These are phyloP conservation scores for Lophura swinhoii DNA, from an alignment of 2,797 vertebrate genomes.

Conservation along the genomic window DNA sequence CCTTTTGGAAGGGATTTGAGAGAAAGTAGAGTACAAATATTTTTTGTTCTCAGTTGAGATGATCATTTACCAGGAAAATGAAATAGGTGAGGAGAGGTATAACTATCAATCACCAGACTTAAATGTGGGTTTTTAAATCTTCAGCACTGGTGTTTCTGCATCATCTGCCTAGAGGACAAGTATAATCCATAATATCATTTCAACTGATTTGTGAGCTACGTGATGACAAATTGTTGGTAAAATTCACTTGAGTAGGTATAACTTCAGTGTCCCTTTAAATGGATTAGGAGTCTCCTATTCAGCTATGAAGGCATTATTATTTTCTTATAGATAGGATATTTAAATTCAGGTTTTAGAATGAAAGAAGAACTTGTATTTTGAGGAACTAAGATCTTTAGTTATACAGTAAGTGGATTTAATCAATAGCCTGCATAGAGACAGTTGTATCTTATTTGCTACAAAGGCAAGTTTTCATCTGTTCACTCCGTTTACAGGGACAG, in stretches of 20 bases:
- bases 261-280: background rate
- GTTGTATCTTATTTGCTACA: background rate
- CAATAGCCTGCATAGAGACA: background rate
- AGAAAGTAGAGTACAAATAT: background rate
- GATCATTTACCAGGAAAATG: background rate
- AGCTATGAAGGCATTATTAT: background rate
- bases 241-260: background rate
- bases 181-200: background rate
- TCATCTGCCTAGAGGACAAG: background rate
- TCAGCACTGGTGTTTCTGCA: background rate
- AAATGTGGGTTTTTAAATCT: background rate
- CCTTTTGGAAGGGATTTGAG: background rate
- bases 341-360: background rate
- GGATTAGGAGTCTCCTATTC: background rate
- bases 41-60: background rate
- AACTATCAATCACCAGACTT: background rate
- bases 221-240: background rate
- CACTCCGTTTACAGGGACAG: background rate
- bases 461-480: background rate
- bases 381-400: background rate
- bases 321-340: background rate
- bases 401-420: background rate
- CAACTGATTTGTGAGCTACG: background rate
- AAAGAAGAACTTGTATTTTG: background rate
- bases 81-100: rapidly evolving